phyloP scores from a whole-genome alignment of 2,113 vertebrate species.

The Pseudorectes ferrugineus region DNA sequence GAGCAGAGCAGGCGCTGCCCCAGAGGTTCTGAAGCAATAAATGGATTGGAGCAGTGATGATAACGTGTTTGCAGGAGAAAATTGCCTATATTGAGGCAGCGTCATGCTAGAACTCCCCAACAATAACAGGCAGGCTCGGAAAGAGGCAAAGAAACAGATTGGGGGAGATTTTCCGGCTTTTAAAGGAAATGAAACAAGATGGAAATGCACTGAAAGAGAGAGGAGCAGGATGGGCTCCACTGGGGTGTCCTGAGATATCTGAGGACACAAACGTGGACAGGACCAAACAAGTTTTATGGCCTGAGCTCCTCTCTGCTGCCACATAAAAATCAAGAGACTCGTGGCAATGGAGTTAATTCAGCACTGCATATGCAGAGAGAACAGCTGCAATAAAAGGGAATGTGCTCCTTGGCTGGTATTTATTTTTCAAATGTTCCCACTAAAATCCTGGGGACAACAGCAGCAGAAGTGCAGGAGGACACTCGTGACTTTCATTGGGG shows the following conservation, averaged over 20 bases:
- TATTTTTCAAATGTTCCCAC: slow-evolving; percentile 50
- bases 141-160: background rate
- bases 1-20: slow-evolving; percentile 14
- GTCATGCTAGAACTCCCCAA: slow-evolving; percentile 42
- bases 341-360: slow-evolving; percentile 28
- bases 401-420: slow-evolving; percentile 41
- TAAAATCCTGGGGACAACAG: slow-evolving; percentile 33
- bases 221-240: background rate
- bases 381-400: slow-evolving; percentile 40
- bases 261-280: background rate
- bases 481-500: background rate
- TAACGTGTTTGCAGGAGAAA: slow-evolving; percentile 48
- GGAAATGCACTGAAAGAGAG: background rate
- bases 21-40: slow-evolving; percentile 47
- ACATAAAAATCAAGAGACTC: slow-evolving; percentile 25
- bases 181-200: slow-evolving; percentile 28
- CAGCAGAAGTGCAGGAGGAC: slow-evolving; percentile 10
- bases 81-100: slow-evolving; percentile 28
- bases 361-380: slow-evolving; percentile 26
- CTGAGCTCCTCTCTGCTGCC: background rate
- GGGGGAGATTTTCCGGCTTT: slow-evolving; percentile 19
- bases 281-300: slow-evolving; percentile 17
- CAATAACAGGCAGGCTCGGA: slow-evolving; percentile 16
- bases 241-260: background rate
- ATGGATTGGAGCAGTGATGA: slow-evolving; percentile 28